A percentile compares a stretch with the other conserved stretches of the same genome.
Conservation (phyloP, 2,797 vertebrate species). For the Leptatherina wallacei region DNA sequence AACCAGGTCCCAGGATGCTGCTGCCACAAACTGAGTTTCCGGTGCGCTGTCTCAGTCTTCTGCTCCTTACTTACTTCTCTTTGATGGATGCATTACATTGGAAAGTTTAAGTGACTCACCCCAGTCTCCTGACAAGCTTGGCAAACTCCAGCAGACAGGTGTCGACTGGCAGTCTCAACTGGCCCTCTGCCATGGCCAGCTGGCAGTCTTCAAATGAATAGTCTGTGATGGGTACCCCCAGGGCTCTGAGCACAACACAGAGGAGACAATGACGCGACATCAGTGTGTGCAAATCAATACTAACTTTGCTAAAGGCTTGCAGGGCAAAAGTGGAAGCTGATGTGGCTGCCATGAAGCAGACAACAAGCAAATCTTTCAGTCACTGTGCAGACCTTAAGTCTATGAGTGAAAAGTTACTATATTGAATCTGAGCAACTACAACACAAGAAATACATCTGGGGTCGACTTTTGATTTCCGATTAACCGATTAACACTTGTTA, state of each 20-base stretch:
- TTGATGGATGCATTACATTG: slow-evolving; percentile 21
- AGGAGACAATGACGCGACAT: slow-evolving; percentile 45
- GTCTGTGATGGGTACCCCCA: slow-evolving; percentile 93
- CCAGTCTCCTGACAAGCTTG: slow-evolving; percentile 92
- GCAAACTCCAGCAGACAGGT: slow-evolving; percentile 96
- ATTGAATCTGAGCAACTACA: not conserved
- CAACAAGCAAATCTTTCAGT: not conserved
- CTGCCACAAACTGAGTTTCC: slow-evolving; percentile 16
- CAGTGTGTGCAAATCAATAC: slow-evolving; percentile 47
- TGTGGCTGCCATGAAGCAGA: slow-evolving; percentile 13
- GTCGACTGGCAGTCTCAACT: slow-evolving; percentile 92
- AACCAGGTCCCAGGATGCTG: not conserved
- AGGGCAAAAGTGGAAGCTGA: slow-evolving; percentile 12
- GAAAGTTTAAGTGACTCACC: slow-evolving; percentile 83
- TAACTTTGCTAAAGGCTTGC: slow-evolving; percentile 24
- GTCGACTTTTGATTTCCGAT: not conserved
- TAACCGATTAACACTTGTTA: not conserved
- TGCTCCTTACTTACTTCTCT: slow-evolving; percentile 29
- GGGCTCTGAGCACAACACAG: slow-evolving; percentile 81
- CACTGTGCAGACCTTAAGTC: not conserved
- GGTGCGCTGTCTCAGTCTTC: not conserved
- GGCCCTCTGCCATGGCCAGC: slow-evolving; percentile 95
- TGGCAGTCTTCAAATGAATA: slow-evolving; percentile 99
- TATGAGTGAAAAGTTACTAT: not conserved
- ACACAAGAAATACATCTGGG: not conserved